These are phyloP conservation scores for Sander vitreus DNA, from an alignment of 2,113 vertebrate species.

Conservation along the genomic window DNA sequence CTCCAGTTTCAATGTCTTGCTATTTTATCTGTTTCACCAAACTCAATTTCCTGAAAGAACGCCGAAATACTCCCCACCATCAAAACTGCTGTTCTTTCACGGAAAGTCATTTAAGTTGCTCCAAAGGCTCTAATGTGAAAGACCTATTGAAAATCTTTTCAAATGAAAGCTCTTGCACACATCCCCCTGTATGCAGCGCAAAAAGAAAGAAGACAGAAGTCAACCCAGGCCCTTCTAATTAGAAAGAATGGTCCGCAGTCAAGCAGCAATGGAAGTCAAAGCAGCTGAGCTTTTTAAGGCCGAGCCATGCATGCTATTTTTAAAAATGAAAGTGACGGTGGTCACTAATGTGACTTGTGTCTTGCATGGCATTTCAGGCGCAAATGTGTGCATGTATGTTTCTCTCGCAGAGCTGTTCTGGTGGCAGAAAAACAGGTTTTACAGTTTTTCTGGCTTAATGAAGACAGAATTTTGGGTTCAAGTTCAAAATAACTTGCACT, in stretches of 20 bases:
- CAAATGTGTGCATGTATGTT: neutral
- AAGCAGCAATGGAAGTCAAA: conserved; percentile 5
- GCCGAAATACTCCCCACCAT: neutral
- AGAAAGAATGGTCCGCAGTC: conserved; percentile 16
- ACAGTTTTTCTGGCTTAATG: neutral
- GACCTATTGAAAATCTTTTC: neutral
- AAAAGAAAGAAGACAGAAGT: neutral
- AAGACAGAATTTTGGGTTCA: neutral
- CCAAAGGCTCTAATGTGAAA: neutral
- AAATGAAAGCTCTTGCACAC: neutral
- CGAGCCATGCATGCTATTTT: neutral
- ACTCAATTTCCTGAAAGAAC: neutral
- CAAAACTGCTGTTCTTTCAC: no score
- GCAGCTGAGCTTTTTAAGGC: conserved; percentile 17
- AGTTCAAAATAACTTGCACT: no score
- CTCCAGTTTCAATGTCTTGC: neutral
- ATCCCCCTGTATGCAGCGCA: no score
- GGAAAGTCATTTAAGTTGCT: neutral
- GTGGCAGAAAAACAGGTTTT: no score
- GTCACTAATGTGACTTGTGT: neutral
- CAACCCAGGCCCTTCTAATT: conserved; percentile 6
- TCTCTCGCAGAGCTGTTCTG: neutral
- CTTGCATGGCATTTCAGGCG: neutral
- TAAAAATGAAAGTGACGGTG: conserved; percentile 30
- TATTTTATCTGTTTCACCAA: no score